Evolutionary conservation across 2,797 vertebrate genomes (phyloP), one percentile per base, ranked within the genome.

Genomic region (Caiman crocodilus): DNA sequence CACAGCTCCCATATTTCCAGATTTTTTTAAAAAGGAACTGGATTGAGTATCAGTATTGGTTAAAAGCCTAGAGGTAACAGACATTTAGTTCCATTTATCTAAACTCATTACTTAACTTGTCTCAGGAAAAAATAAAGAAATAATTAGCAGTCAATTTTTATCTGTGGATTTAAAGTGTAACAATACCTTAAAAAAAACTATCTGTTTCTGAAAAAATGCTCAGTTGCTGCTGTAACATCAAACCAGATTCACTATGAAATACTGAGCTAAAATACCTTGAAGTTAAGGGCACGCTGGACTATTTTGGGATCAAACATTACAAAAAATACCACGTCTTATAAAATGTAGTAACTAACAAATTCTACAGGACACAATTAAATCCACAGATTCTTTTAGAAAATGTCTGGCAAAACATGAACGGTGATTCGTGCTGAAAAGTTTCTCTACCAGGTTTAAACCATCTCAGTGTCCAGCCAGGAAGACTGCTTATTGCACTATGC

Each of bases 1-100:
- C 79, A 95, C 93, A 95, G 84, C 76, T 89, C 97, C 93, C 32
- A 73, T 57, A 81, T 87, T 96, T 97, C 97, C 90, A 93, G 94
- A 80, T 97, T 96, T 97, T 97, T 97, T 95, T 69, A 6, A 96
- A 97, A 96, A 98, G 97, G 97, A 98, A 97, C 96, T 91, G 96
- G 97, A 97, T 95, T 95, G 98, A 98, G 97, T 98, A 97, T 95
- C 97, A 98, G 97, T 97, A 98, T 97, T 97, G 88, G 97, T 97
- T 94, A 98, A 98, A 98, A 96, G 97, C 98, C 98, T 96, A 98
- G 91, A 98, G 97, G 97, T 96, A 98, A 98, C 98, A 98, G 98
- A 98, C 98, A 98, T 98, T 98, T 98, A 98, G 98, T 98, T 98
- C 97, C 98, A 98, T 95, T 97, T 28, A 95, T 88, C 88, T 30